Base-by-base conservation (phyloP, 2,113 vertebrate species). In the Siniperca chuatsi region DNA sequence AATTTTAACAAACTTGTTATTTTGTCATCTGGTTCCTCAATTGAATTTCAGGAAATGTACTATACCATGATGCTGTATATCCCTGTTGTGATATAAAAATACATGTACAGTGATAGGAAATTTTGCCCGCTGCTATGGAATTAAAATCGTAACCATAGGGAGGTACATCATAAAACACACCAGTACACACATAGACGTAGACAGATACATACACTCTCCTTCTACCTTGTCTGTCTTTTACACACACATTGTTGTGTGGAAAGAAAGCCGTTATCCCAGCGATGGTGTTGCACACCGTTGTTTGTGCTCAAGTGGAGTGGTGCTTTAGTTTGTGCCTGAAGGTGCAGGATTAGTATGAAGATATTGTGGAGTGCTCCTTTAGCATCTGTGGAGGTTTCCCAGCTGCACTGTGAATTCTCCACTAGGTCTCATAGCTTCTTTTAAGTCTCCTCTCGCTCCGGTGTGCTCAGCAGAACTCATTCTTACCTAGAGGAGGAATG, bases 391-490 rank as follows among this genome's bases (percentile, higher is more conserved):
- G 75, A 87, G 75, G 71, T 89, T 85, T 76, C 76, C 75, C 78
- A 81, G 65, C 62, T 73, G 76, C 58, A 71, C 75, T 40, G 42
- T 68, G 57, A 29, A 18, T 87, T 79, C 73, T 79, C 58, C 54
- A 18, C 64, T 78, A 16, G 1, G 50, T 68, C 74, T 82, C 71
- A 37, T 1, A 37, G 70, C 75, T 75, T 76, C 69, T 90, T 87
- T 87, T 50, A 87, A 75, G 71, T 66, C 76, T 60, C 50, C 62
- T 54, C 40, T 74, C 7, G 5, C 37, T 78, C 8, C 21, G 20
- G 67, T 20, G 5, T 70, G 79, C 78, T 90, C 87, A 86, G 92
- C 81, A 78, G 44, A 91, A 92, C 23, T 78, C 77, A 61, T 83
- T 81, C 55, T 90, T 73, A 86, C 85, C 78, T 86, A 15, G 64